Base-by-base conservation (phyloP, 1,140 invertebrate genomes). In the Drosophila ambigua region DNA sequence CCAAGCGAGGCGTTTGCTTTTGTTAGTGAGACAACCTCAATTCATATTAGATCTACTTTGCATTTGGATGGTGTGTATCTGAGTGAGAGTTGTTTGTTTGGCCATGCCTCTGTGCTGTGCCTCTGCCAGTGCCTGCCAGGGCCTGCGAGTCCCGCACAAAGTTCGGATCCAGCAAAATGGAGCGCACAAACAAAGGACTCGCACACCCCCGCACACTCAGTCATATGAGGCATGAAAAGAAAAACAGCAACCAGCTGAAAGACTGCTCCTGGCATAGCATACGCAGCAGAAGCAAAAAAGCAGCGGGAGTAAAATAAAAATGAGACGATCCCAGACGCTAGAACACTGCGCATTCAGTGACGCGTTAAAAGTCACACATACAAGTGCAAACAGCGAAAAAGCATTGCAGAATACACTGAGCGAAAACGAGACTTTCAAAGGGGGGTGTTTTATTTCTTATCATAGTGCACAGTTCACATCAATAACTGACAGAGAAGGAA, bases 1-100 rank as follows among this genome's bases (percentile, higher is more conserved):
- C 62, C 57, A 68, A 52, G 73, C 73, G 58, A 68, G 59, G 83
- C 82, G 71, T 87, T 87, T 88, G 83, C 82, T 69, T 87, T 87
- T 87, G 82, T 87, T 87, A 76, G 82, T 79, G 79, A 90, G 84
- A 89, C 84, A 90, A 87, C 87, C 82, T 87, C 81, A 85, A 90
- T 90, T 88, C 87, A 90, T 90, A 90, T 87, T 90, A 90, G 87
- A 90, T 90, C 79, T 79, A 43, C 58, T 62, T 78, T 78, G 59
- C 58, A 69, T 78, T 72, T 83, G 62, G 49, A 41, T 45, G 49
- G 51, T 20, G 31, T 59, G 59, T 79, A 39, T 63, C 54, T 63
- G 44, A 72, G 81, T 77, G 73, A 45, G 77, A 55, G 73, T 82
- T 88, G 78, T 77, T 88, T 79, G 74, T 76, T 79, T 77, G 75